Evolutionary conservation across 1,140 invertebrate genomes (phyloP).

Genomic region (Chymomyza costata): DNA sequence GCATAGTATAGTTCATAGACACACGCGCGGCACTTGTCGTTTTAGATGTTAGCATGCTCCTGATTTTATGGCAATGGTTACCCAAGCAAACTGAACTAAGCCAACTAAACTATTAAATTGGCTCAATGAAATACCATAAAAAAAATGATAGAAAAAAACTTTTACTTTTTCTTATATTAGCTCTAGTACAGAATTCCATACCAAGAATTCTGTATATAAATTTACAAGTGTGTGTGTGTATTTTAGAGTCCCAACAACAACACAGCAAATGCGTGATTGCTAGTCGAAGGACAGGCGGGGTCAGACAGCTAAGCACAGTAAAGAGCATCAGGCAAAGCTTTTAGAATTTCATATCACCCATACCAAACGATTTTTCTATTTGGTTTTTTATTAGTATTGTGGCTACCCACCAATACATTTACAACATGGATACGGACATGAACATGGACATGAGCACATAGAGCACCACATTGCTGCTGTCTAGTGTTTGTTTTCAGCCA

Average conservation of each 20-base stretch:
- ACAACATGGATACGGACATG: constrained; percentile 24
- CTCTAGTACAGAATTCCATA: no score
- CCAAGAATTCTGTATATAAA: constrained; percentile 1
- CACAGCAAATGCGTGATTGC: constrained; percentile 59
- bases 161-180: no score
- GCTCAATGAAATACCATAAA: no score
- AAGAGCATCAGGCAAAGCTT: constrained; percentile 12
- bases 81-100: no score
- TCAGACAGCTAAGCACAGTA: background rate
- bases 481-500: constrained; percentile 24
- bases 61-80: no score
- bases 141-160: no score
- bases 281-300: constrained; percentile 43
- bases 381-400: constrained; percentile 3
- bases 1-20: no score
- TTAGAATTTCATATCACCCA: constrained; percentile 4
- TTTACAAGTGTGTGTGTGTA: constrained; percentile 15
- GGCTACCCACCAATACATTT: constrained; percentile 32
- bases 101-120: no score
- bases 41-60: no score
- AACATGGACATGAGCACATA: constrained; percentile 36
- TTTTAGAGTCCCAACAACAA: constrained; percentile 51
- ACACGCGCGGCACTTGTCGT: no score
- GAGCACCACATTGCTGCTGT: constrained; percentile 20
- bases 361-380: constrained; percentile 33